Percentiles rank a stretch among this genome's conserved stretches.
phyloP scores from a whole-genome alignment of 64 coral and sea anemone species.

The Porites australiensis region DNA sequence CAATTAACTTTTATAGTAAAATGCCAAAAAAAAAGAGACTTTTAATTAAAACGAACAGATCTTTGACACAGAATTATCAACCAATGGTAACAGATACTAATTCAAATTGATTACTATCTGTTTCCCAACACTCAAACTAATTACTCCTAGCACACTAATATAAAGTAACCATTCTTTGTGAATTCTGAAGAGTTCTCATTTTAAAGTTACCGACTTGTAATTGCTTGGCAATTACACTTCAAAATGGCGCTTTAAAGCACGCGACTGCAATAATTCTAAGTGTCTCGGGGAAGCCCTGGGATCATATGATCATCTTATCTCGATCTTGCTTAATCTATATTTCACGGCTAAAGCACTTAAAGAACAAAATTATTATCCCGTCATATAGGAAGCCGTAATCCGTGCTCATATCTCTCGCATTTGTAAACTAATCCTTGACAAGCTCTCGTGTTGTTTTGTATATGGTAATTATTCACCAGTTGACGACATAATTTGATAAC shows the following conservation, averaged over 20 bases:
- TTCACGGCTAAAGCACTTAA: conserved; percentile 14
- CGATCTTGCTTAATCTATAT: background rate
- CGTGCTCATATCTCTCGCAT: conserved; percentile 26
- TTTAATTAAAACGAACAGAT: conserved; percentile 47
- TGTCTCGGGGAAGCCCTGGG: background rate
- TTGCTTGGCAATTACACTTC: conserved; percentile 13
- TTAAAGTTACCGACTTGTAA: background rate
- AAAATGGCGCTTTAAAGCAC: background rate
- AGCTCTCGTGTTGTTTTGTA: conserved; percentile 29
- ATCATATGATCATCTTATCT: background rate
- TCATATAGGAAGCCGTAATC: conserved; percentile 32
- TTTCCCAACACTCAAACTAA: background rate
- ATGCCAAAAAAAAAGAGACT: conserved; percentile 30
- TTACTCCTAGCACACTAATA: background rate
- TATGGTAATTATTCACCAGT: conserved; percentile 37
- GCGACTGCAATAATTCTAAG: background rate
- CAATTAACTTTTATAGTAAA: conserved; percentile 47
- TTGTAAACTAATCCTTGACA: conserved; percentile 58
- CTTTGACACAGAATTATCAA: conserved; percentile 6
- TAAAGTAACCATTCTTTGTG: background rate
- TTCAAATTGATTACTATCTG: conserved; percentile 24
- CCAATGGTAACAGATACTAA: background rate
- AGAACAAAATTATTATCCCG: conserved; percentile 17
- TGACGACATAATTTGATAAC: conserved; percentile 55
- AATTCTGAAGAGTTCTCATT: background rate